phyloP scores from a whole-genome alignment of 2,888 invertebrate genomes.

The Aplocera efformata region DNA sequence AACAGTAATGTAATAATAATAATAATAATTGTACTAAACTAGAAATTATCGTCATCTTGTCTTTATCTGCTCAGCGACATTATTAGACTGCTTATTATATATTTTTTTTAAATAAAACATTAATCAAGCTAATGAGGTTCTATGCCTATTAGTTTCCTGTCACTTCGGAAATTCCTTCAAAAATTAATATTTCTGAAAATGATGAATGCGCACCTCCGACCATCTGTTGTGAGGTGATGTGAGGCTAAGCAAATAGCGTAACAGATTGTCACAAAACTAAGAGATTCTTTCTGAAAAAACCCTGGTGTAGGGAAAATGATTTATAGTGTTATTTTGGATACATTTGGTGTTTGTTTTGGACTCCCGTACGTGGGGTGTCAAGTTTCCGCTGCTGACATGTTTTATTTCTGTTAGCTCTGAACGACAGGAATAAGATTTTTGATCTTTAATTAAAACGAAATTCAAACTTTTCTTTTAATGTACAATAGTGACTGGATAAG shows the following conservation, averaged over 20 bases:
- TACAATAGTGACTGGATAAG: no score
- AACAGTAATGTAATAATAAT: no score
- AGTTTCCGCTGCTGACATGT: constrained; percentile 48
- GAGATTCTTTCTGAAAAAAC: constrained; percentile 69
- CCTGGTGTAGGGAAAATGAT: constrained; percentile 61
- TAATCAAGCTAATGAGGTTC: constrained; percentile 39
- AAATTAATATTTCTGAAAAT: constrained; percentile 61
- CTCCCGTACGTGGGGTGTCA: constrained; percentile 51
- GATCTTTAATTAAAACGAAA: no score
- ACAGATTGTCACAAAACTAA: constrained; percentile 77
- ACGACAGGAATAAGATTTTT: not conserved
- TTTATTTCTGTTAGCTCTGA: constrained; percentile 43
- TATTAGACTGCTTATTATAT: no score
- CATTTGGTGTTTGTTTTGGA: constrained; percentile 65
- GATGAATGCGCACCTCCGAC: constrained; percentile 58
- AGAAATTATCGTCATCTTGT: no score
- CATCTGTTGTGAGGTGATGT: no score
- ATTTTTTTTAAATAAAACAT: not conserved
- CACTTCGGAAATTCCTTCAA: constrained; percentile 44
- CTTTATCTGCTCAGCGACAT: no score
- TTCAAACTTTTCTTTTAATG: no score
- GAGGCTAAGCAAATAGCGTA: constrained; percentile 77
- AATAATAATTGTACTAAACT: no score
- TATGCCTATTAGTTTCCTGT: constrained; percentile 48
- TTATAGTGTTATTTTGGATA: constrained; percentile 76